Base-by-base conservation (phyloP, 2,888 invertebrate genomes). In the Apodemia duryi region DNA sequence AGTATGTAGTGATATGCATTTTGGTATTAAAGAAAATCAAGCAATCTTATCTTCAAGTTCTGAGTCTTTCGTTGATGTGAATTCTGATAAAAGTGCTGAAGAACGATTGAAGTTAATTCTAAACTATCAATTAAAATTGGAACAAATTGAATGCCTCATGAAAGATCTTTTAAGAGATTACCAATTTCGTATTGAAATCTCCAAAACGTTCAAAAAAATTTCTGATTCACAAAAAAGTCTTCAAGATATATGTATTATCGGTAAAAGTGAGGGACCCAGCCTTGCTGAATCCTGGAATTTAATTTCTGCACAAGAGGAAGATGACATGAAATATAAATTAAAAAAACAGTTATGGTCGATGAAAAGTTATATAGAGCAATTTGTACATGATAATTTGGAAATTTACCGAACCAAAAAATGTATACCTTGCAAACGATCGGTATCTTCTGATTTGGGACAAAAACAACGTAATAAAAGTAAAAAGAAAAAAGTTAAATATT, bases 101-200 rank as follows among this genome's bases (percentile, higher is more conserved):
- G 85, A 88, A 64, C 71, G 86, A 5, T 68, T 81, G 2, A 76
- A 74, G 6, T 69, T 89, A 41, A 77, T 91, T 0, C 66, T 80
- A 0, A 80, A 81, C 62, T 91, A 89, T 68, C 85, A 88, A 71
- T 76, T 77, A 66, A 84, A 83, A 65, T 74, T 91, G 6, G 86
- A 88, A 61, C 86, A 86, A 67, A 71, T 88, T 21, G 88, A 89
- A 54, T 69, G 71, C 52, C 70, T 85, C 0, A 70, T 91, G 0
- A 85, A 85, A 66, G 85, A 88, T 46, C 61, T 91, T 32, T 72
- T 91, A 0, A 70, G 79, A 0, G 89, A 91, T 61, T 89, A 91
- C 65, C 82, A 86, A 66, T 91, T 89, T 62, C 89, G 90, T 64
- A 86, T 91, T 67, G 86, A 91, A 69, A 85, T 91, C 0, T 88